phyloP scores from a whole-genome alignment of 2,888 invertebrate genomes.

The Lasioglossum villosulum region DNA sequence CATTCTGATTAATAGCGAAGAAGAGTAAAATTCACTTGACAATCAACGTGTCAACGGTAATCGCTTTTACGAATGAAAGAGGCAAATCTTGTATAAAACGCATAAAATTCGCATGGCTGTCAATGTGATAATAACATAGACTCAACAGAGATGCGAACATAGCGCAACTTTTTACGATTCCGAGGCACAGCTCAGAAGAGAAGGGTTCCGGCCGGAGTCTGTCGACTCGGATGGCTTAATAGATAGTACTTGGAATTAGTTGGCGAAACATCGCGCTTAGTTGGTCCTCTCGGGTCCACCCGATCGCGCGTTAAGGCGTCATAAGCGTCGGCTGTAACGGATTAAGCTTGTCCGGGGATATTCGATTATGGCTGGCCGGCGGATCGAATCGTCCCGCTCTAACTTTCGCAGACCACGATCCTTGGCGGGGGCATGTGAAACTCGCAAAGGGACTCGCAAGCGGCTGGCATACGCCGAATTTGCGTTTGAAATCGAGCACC shows the following conservation, averaged over 20 bases:
- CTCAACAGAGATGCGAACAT: background rate
- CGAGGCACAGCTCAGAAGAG: background rate
- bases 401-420: constrained; percentile 80
- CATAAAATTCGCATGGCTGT: background rate
- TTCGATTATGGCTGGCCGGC: constrained; percentile 73
- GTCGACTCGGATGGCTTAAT: constrained; percentile 10
- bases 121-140: background rate
- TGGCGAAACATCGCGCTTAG: constrained; percentile 26
- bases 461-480: constrained; percentile 72
- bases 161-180: background rate
- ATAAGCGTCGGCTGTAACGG: constrained; percentile 52
- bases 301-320: constrained; percentile 52
- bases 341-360: constrained; percentile 62
- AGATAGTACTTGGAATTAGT: constrained; percentile 9
- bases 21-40: background rate
- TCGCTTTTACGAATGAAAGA: background rate
- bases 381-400: constrained; percentile 74
- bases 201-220: background rate
- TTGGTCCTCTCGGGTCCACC: constrained; percentile 21
- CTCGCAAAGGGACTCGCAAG: constrained; percentile 73
- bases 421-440: constrained; percentile 68
- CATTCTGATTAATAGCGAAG: no score
- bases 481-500: constrained; percentile 78
- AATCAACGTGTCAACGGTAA: background rate
- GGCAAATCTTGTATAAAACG: background rate